Evolutionary conservation across 2,113 vertebrate species (phyloP), one percentile per base, ranked within the genome.

Genomic region (Azemiops feae): DNA sequence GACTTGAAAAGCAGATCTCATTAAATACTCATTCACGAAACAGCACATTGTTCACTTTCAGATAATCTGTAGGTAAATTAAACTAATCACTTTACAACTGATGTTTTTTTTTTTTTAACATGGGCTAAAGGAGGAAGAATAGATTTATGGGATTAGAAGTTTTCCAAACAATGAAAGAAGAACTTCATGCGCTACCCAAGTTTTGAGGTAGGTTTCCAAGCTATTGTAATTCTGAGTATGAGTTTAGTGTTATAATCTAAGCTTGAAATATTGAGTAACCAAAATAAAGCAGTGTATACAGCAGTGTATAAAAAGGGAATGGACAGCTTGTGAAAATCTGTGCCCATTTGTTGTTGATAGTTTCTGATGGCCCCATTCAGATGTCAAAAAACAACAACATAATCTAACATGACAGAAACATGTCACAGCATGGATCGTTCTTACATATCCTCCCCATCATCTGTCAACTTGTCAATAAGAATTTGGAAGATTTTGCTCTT

Each of bases 101-200:
- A 97, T 96, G 96, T 95, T 97, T 97, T 95, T 96, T 95, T 95
- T 97, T 97, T 95, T 96, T 95, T 95, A 96, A 95, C 96, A 95
- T 86, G 97, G 96, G 96, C 96, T 96, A 93, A 94, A 96, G 96
- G 97, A 96, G 92, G 54, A 55, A 95, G 90, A 55, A 96, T 95
- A 95, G 96, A 95, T 95, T 96, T 94, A 95, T 94, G 95, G 92
- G 95, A 90, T 93, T 95, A 95, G 91, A 94, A 92, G 16, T 93
- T 91, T 95, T 57, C 34, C 5, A 12, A 45, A 25, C 4, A 60
- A 58, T 1, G 1, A 64, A 87, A 87, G 10, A 27, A 50, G 30
- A 53, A n/a, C 1, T n/a, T 16, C 50, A 53, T 53, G n/a, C 14
- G 3, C n/a, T 52, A 8, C 30, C 9, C 54, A 57, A 45, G 23